These are phyloP conservation scores for Coenobita brevimanus DNA, from an alignment of 1,140 invertebrate genomes.

Conservation along the genomic window DNA sequence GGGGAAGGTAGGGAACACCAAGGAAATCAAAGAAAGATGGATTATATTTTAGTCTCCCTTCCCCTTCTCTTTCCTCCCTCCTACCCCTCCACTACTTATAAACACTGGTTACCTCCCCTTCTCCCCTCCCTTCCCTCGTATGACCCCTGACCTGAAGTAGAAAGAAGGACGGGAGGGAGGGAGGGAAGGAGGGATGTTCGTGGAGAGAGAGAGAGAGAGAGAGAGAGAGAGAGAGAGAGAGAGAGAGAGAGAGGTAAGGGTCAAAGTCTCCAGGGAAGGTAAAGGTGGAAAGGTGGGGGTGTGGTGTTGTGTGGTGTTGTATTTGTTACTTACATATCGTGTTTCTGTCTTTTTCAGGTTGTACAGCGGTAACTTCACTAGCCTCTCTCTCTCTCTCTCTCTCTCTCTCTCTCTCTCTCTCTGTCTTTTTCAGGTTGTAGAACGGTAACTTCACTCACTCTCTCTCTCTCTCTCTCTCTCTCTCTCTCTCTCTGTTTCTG, in stretches of 20 bases:
- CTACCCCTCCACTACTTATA: not conserved
- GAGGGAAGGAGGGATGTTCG: not conserved
- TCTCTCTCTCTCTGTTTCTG: slow-evolving; percentile 9
- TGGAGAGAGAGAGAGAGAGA: not conserved
- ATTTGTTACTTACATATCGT: not conserved
- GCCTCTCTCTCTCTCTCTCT: no score
- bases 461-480: not conserved
- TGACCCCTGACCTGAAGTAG: no score
- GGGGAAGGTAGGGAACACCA: no score
- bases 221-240: not conserved
- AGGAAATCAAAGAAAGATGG: slow-evolving; percentile 26
- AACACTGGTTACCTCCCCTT: not conserved
- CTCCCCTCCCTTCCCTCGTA: not conserved
- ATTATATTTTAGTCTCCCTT: slow-evolving; percentile 14
- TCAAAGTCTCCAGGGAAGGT: not conserved
- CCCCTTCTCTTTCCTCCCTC: not conserved
- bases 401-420: no score
- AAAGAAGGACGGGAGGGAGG: no score
- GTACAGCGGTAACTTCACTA: not conserved
- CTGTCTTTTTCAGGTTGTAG: no score
- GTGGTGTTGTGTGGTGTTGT: not conserved
- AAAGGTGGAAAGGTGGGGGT: not conserved
- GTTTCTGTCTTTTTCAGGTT: not conserved
- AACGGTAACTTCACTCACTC: not conserved
- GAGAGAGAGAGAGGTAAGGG: not conserved